Conservation (phyloP, 2,113 vertebrate species). For the Mugil cephalus region DNA sequence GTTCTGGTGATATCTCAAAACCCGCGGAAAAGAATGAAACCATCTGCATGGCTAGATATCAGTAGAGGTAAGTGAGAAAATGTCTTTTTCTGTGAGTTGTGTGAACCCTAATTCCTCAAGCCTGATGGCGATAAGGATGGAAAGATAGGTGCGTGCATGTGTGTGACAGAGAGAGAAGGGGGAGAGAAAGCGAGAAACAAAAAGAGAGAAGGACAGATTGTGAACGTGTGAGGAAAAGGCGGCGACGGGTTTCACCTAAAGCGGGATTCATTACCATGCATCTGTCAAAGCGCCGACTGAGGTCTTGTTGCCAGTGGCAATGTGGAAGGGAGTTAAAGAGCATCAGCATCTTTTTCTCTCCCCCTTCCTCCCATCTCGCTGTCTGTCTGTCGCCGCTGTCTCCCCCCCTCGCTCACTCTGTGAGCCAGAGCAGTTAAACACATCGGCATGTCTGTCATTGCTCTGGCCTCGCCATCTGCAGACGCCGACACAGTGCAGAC, state of each 20-base stretch:
- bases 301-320: conserved; percentile 74
- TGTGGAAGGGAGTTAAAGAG: conserved; percentile 76
- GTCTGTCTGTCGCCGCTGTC: conserved; percentile 27
- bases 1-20: conserved; percentile 1
- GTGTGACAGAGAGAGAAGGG: conserved; percentile 14
- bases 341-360: conserved; percentile 56
- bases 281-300: conserved; percentile 69
- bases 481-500: conserved; percentile 71
- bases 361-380: not conserved
- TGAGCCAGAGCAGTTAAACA: conserved; percentile 72
- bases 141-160: conserved; percentile 26
- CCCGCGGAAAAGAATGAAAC: not conserved
- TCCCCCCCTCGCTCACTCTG: conserved; percentile 32
- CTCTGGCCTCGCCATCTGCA: conserved; percentile 63
- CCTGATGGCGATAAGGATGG: conserved; percentile 17
- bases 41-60: not conserved
- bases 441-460: conserved; percentile 81
- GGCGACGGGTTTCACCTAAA: conserved; percentile 63
- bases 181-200: conserved; percentile 17
- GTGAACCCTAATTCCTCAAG: conserved; percentile 42
- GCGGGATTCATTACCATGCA: conserved; percentile 76
- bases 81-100: not conserved
- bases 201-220: conserved; percentile 51
- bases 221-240: conserved; percentile 50
- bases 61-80: conserved; percentile 4